Evolutionary conservation across 2,797 vertebrate species (phyloP), one percentile per base, ranked within the genome.

Genomic region (Falco cherrug): DNA sequence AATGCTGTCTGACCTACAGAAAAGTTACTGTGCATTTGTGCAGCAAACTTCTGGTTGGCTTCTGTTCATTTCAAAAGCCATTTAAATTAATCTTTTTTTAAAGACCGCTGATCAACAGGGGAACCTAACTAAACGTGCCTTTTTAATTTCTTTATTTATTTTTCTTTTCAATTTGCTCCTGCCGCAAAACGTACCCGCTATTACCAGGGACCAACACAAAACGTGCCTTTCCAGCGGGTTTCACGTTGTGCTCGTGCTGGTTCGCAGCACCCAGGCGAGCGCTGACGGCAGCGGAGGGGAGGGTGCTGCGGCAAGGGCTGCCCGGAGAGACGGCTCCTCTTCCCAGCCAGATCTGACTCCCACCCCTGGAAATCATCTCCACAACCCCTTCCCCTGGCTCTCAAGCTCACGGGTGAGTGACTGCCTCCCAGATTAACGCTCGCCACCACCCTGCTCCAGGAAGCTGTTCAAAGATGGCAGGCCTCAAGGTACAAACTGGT

Each of bases 201-300:
- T 26, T 84, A 39, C 21, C 65, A 71, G 0, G 16, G 43, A 33
- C 16, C 57, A 60, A 13, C 3, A 31, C 10, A 68, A 78, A 71
- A 59, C 0, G 2, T 39, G 60, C 31, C 60, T 74, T 71, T 43
- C 43, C 35, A 47, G 14, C 18, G 29, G 68, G 35, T 50, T 77
- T 26, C 54, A 10, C 0, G 2, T 9, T 29, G 31, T 22, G 18
- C 20, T 43, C 19, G 22, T 20, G 43, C 0, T 33, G 60, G 50
- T 8, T 35, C 2, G 7, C 50, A 83, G 90, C 67, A 35, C 41
- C 56, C 22, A n/a, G 25, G 61, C 15, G 22, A 0, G 0, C 13
- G 14, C 28, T 1, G 10, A 60, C 10, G 2, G 2, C 17, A 65
- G 68, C 9, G 2, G 21, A 51, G 41, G 25, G 7, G n/a, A 9